Percentiles rank a stretch among this genome's conserved stretches.
phyloP scores from a whole-genome alignment of 2,113 vertebrate genomes.

The Osmerus eperlanus region DNA sequence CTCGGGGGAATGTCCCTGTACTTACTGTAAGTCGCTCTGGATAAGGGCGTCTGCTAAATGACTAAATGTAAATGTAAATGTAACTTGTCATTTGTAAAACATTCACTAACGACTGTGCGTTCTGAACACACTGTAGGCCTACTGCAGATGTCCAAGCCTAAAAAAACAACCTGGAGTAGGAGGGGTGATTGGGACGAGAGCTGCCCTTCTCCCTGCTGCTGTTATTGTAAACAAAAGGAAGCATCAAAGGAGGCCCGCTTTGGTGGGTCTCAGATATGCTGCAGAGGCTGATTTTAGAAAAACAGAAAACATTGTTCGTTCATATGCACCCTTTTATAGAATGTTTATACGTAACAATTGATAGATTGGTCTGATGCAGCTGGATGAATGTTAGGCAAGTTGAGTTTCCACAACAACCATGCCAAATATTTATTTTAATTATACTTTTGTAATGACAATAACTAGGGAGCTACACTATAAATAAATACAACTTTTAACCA shows the following conservation, averaged over 20 bases:
- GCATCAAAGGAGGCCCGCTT: conserved; percentile 33
- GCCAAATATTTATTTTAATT: background rate
- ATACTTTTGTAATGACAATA: background rate
- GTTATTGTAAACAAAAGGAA: conserved; percentile 38
- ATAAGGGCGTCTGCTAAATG: no score
- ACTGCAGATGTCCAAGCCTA: conserved; percentile 11
- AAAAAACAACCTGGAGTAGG: conserved; percentile 36
- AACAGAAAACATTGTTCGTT: background rate
- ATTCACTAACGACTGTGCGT: no score
- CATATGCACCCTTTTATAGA: no score
- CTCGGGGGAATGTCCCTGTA: no score
- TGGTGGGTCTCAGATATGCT: conserved; percentile 24
- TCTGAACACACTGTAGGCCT: background rate
- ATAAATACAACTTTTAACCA: background rate
- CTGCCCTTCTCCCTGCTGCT: conserved; percentile 30
- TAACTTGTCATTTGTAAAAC: no score
- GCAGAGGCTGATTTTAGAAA: background rate
- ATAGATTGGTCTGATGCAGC: no score
- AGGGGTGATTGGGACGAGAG: conserved; percentile 22
- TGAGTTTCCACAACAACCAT: no score
- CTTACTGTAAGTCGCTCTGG: no score
- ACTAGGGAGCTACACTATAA: background rate
- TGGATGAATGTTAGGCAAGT: no score
- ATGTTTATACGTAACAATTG: no score
- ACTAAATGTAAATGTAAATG: no score